Evolutionary conservation across 2,113 vertebrate species (phyloP), one percentile per base, ranked within the genome.

Genomic region (Actinemys pallida): DNA sequence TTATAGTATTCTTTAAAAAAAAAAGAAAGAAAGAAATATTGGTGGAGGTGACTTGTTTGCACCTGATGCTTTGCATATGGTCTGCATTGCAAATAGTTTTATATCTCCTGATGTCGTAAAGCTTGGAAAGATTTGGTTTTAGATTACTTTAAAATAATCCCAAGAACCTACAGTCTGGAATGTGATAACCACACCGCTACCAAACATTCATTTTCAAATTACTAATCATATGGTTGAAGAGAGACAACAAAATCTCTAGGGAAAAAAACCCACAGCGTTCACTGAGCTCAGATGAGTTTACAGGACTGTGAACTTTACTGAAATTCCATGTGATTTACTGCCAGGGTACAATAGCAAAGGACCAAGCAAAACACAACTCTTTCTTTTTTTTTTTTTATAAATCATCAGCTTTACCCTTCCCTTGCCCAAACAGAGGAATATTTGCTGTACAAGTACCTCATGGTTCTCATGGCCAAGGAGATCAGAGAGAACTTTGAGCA

Each of bases 401-500:
- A 79, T 75, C 57, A 57, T 72, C 1, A 17, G 5, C 78, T 54
- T 90, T 89, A 86, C 54, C 11, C 94, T 72, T 90, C 89, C 79
- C 53, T 88, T 90, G 82, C 69, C 54, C 56, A 6, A 75, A 65
- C 84, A 78, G 72, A 5, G 13, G 78, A 69, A 29, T 3, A 17
- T 85, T 82, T 47, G 3, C n/a, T 47, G 17, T 57, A 89, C 3
- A 94, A 84, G 94, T 98, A 99, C 99, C 99, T 99, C 99, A 1
- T 99, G 98, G 96, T 99, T 99, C 91, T 99, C 99, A 1, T 99
- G 99, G 96, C 99, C 99, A 12, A 99, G 98, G 80, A 99, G 99
- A 96, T 99, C 98, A 4, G 99, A 99, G 27, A 99, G 98, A 86
- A 99, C 99, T 96, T 98, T 99, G 57, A 99, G 98, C 53, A 99